Conservation (phyloP, 2,888 invertebrate species). For the Macropis europaea region DNA sequence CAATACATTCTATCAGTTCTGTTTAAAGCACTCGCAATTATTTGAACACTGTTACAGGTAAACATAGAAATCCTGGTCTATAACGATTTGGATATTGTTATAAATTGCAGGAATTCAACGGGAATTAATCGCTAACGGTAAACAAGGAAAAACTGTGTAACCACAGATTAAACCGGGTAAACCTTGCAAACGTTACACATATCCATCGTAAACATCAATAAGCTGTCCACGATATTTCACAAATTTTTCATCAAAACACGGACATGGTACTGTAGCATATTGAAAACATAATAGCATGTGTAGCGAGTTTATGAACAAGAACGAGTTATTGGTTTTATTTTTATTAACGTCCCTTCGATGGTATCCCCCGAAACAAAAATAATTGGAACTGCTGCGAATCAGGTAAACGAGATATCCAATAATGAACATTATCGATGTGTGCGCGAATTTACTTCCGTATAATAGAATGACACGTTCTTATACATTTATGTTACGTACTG, state of each 20-base stretch:
- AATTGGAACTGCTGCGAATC: conserved; percentile 10
- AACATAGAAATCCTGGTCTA: not conserved
- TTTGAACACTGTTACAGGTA: not conserved
- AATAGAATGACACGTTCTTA: not conserved
- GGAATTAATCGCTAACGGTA: conserved; percentile 1
- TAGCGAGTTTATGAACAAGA: conserved; percentile 48
- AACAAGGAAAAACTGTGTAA: not conserved
- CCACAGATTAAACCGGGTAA: not conserved
- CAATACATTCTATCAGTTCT: not conserved
- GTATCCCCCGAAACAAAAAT: conserved; percentile 10
- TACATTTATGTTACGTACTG: not conserved
- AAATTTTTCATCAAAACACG: conserved; percentile 60
- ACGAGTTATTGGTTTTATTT: conserved; percentile 37
- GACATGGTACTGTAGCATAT: conserved; percentile 11
- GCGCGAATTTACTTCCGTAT: not conserved
- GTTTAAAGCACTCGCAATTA: not conserved
- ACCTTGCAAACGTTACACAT: conserved; percentile 7
- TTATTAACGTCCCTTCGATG: conserved; percentile 19
- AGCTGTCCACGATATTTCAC: conserved; percentile 59
- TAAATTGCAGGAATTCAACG: not conserved
- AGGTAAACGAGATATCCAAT: conserved; percentile 15
- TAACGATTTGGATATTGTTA: not conserved
- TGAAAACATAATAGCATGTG: conserved; percentile 65
- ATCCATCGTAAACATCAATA: conserved; percentile 58
- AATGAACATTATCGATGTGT: conserved; percentile 1